These are phyloP conservation scores for Shargacucullia verbasci DNA, from an alignment of 2,888 invertebrate genomes.

Conservation along the genomic window DNA sequence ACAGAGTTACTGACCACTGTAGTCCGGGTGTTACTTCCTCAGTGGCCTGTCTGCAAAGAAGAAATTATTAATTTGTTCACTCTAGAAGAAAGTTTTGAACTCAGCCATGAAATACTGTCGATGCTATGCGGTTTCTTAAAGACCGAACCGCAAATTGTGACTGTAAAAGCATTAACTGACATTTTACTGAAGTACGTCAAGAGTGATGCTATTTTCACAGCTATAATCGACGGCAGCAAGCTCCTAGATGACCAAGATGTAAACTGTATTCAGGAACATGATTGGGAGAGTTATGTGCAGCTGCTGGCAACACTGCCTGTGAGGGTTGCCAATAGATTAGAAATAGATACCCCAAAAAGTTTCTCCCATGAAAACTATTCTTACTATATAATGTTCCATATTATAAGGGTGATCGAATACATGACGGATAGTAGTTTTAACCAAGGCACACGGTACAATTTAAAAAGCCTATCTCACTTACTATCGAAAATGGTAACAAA, in stretches of 20 bases:
- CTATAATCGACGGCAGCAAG: slow-evolving; percentile 73
- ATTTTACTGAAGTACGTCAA: slow-evolving; percentile 85
- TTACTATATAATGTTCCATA: slow-evolving; percentile 89
- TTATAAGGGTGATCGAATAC: slow-evolving; percentile 90
- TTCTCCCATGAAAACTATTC: slow-evolving; percentile 90
- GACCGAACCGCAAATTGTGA: slow-evolving; percentile 67
- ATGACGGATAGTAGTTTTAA: slow-evolving; percentile 80
- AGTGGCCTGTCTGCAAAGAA: slow-evolving; percentile 89
- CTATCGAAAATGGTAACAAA: slow-evolving; percentile 90
- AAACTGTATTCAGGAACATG: slow-evolving; percentile 56
- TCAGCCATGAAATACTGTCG: slow-evolving; percentile 83
- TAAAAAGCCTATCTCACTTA: slow-evolving; percentile 86
- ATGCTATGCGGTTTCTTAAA: slow-evolving; percentile 84
- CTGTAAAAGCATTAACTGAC: slow-evolving; percentile 73
- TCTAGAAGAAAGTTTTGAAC: slow-evolving; percentile 85
- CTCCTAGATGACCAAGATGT: slow-evolving; percentile 47
- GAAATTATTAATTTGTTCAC: slow-evolving; percentile 82
- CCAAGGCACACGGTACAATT: slow-evolving; percentile 70
- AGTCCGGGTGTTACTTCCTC: slow-evolving; percentile 83
- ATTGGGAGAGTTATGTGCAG: slow-evolving; percentile 90
- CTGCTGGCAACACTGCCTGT: slow-evolving; percentile 91
- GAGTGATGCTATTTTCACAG: slow-evolving; percentile 89
- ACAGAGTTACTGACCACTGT: slow-evolving; percentile 85
- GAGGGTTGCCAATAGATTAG: slow-evolving; percentile 91
- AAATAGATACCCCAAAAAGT: slow-evolving; percentile 86